phyloP scores from a whole-genome alignment of 2,888 invertebrate genomes.

The Teinopalpus imperialis region DNA sequence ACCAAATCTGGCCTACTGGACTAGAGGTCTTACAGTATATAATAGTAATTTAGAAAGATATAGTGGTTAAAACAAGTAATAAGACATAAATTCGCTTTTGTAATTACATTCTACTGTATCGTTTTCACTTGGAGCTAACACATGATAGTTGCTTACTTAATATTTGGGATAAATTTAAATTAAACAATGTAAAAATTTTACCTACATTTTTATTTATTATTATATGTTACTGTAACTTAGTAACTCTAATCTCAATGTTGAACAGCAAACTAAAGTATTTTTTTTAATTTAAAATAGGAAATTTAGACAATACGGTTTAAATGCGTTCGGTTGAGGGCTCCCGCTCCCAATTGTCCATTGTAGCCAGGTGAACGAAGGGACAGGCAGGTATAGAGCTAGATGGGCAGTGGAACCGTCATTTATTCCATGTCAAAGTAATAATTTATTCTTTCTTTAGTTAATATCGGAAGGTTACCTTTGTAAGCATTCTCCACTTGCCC shows the following conservation, averaged over 20 bases:
- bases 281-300: too few relatives aligned
- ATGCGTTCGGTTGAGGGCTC: constrained; percentile 33
- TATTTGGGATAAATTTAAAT: too few relatives aligned
- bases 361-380: constrained; percentile 44
- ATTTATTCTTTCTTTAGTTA: constrained; percentile 15
- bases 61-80: constrained; percentile 27
- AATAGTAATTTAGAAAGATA: too few relatives aligned
- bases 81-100: constrained; percentile 24
- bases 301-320: too few relatives aligned
- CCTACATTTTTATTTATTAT: too few relatives aligned
- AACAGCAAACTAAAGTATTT: too few relatives aligned
- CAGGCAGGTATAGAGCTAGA: constrained; percentile 49
- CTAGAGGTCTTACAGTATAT: too few relatives aligned
- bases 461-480: constrained; percentile 9
- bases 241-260: too few relatives aligned
- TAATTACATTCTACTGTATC: background rate
- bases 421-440: constrained; percentile 8
- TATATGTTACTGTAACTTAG: too few relatives aligned
- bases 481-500: constrained; percentile 1
- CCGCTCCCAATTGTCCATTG: constrained; percentile 47
- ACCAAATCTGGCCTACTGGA: too few relatives aligned
- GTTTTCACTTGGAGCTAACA: constrained; percentile 10
- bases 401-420: constrained; percentile 31
- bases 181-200: too few relatives aligned
- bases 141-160: constrained; percentile 2